Percentiles rank a stretch among this genome's conserved stretches.
Conservation (phyloP, 2,888 invertebrate species). For the Pachliopta kotzebuea region DNA sequence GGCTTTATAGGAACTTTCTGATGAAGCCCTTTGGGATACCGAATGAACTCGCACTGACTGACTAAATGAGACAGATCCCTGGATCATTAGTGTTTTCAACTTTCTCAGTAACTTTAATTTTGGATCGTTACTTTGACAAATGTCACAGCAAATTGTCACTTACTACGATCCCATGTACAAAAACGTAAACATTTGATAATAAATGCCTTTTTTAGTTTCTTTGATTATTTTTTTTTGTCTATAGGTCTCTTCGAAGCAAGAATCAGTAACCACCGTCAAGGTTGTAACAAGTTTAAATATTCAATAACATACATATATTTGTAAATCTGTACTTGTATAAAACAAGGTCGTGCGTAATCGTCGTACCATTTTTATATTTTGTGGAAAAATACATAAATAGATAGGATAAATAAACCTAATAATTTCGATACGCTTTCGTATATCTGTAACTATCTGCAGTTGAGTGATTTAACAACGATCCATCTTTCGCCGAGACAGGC, state of each 20-base stretch:
- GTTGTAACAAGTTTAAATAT: no score
- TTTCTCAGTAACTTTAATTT: background rate
- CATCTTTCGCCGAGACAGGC: slow-evolving; percentile 30
- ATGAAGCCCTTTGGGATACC: slow-evolving; percentile 42
- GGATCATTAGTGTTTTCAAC: slow-evolving; percentile 38
- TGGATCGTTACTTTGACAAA: background rate
- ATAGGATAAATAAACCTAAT: background rate
- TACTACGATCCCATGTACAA: background rate
- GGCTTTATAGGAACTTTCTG: slow-evolving; percentile 38
- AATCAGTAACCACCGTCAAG: no score
- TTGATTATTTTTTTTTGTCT: no score
- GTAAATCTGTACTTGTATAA: no score
- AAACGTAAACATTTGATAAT: no score
- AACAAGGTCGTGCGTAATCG: no score
- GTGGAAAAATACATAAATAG: background rate
- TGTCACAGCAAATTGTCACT: background rate
- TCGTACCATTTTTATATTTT: background rate
- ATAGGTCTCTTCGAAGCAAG: no score
- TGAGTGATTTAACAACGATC: slow-evolving; percentile 30
- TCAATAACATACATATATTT: no score
- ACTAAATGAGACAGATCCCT: slow-evolving; percentile 36
- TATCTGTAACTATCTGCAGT: slow-evolving; percentile 26
- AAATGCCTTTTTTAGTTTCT: no score
- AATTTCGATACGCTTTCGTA: slow-evolving; percentile 20
- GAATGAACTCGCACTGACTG: slow-evolving; percentile 38